phyloP scores from a whole-genome alignment of 2,888 invertebrate species.

The Polia nebulosa region DNA sequence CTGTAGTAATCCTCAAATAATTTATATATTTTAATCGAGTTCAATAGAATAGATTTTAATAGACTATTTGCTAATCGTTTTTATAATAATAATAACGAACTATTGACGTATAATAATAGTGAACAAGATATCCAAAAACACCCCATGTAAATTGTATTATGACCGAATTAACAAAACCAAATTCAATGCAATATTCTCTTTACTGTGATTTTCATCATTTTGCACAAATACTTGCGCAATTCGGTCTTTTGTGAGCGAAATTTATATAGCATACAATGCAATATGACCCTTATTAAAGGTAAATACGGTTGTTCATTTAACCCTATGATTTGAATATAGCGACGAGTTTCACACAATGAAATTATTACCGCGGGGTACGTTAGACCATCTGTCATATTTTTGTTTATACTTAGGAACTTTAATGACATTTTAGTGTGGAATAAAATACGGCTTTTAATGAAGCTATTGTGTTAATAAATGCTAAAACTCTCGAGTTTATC shows the following conservation, averaged over 20 bases:
- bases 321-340: slow-evolving; percentile 63
- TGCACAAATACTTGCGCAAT: slow-evolving; percentile 62
- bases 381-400: slow-evolving; percentile 82
- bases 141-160: slow-evolving; percentile 30
- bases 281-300: slow-evolving; percentile 40
- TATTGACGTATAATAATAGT: not conserved
- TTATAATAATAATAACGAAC: slow-evolving; percentile 28
- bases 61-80: slow-evolving; percentile 1
- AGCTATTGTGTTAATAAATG: slow-evolving; percentile 53
- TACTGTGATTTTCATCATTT: slow-evolving; percentile 52
- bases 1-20: not conserved
- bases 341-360: slow-evolving; percentile 75
- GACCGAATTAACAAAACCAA: slow-evolving; percentile 50
- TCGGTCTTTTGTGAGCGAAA: slow-evolving; percentile 62
- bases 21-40: slow-evolving; percentile 3
- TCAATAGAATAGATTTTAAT: slow-evolving; percentile 13
- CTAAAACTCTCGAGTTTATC: slow-evolving; percentile 40
- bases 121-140: slow-evolving; percentile 9
- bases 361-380: slow-evolving; percentile 75
- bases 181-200: slow-evolving; percentile 44
- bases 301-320: slow-evolving; percentile 38
- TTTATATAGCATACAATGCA: slow-evolving; percentile 17
- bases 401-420: slow-evolving; percentile 69
- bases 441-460: slow-evolving; percentile 57
- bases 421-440: slow-evolving; percentile 76